phyloP scores from a whole-genome alignment of 1,140 invertebrate species.

The Pachyrhynchus sulphureomaculatus region DNA sequence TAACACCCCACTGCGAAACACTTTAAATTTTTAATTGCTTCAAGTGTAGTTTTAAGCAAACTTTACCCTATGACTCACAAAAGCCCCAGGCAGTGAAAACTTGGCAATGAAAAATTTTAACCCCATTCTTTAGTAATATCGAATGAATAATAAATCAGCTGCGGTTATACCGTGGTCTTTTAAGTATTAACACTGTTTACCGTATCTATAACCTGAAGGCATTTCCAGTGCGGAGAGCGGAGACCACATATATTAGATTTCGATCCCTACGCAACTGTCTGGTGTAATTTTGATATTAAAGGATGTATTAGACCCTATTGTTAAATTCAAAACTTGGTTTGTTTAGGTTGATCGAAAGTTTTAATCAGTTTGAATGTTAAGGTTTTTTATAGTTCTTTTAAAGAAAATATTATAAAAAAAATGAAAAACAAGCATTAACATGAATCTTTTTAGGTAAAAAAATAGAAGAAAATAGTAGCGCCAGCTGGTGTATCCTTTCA shows the following conservation, averaged over 20 bases:
- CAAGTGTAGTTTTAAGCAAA: neutral
- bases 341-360: neutral
- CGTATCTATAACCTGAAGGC: conserved; percentile 11
- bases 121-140: conserved; percentile 10
- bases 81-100: neutral
- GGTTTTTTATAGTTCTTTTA: no score
- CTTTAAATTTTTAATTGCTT: no score
- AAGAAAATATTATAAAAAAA: no score
- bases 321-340: no score
- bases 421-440: no score
- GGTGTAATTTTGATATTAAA: conserved; percentile 1
- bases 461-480: no score
- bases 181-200: conserved; percentile 13
- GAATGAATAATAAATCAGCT: conserved; percentile 16
- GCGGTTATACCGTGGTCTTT: conserved; percentile 1
- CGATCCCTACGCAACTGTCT: neutral
- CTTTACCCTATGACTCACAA: conserved; percentile 3
- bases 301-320: no score
- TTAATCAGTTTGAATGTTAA: no score
- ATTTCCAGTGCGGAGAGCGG: neutral
- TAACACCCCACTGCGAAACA: no score
- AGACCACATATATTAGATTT: conserved; percentile 2
- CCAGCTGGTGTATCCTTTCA: no score
- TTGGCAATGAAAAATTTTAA: neutral
- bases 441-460: no score